phyloP scores from a whole-genome alignment of 2,113 vertebrate genomes.

The Cryptoleucopteryx plumbea region DNA sequence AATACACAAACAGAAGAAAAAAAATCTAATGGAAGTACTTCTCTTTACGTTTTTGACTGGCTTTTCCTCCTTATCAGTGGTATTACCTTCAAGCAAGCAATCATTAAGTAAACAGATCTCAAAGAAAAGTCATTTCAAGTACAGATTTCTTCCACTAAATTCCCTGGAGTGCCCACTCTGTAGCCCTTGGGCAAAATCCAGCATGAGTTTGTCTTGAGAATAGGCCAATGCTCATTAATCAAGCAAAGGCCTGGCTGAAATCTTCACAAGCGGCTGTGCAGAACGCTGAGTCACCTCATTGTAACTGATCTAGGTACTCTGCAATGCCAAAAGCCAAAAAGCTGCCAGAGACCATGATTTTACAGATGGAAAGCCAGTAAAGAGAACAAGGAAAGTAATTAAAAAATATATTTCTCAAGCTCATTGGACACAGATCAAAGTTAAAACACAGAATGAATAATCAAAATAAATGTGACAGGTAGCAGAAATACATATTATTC shows the following conservation, averaged over 20 bases:
- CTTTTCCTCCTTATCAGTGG: constrained; percentile 30
- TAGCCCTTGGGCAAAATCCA: constrained; percentile 56
- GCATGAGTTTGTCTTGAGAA: constrained; percentile 57
- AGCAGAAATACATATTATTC: background rate
- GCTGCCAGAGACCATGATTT: background rate
- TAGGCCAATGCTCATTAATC: constrained; percentile 61
- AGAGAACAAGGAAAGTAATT: constrained; percentile 3
- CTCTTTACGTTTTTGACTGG: background rate
- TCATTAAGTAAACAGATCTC: constrained; percentile 62
- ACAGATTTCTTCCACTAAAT: constrained; percentile 22
- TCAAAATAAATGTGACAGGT: background rate
- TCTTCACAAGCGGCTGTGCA: constrained; percentile 13
- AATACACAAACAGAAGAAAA: background rate
- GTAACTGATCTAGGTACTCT: constrained; percentile 9
- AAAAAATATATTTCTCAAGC: background rate
- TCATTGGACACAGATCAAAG: background rate
- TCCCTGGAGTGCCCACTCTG: constrained; percentile 18
- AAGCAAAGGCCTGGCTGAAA: constrained; percentile 51
- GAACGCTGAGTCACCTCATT: constrained; percentile 33
- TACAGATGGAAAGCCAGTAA: background rate
- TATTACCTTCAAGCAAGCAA: constrained; percentile 60
- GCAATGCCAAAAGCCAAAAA: constrained; percentile 14
- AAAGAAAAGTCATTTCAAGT: constrained; percentile 61
- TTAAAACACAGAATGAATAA: background rate
- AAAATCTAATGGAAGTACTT: background rate